Evolutionary conservation across 1,140 invertebrate genomes (phyloP).

Genomic region (Eriocheir sinensis): DNA sequence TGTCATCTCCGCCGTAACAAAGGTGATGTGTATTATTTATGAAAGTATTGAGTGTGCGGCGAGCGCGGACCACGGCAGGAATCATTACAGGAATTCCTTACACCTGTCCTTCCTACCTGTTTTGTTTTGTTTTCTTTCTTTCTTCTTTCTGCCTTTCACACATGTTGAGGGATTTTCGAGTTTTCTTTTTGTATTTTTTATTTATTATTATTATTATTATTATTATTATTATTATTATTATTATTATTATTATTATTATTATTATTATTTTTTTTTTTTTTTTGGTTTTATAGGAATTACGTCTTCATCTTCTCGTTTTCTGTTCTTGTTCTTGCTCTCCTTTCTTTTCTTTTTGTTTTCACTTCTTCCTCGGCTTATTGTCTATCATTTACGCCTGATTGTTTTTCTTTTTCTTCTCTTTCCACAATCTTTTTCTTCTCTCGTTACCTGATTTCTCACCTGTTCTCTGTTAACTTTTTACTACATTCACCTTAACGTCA

Average conservation of each 20-base stretch:
- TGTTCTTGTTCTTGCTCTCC: background rate
- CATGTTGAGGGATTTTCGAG: too few relatives aligned
- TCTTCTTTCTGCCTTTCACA: background rate
- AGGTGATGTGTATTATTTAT: background rate
- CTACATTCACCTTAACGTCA: too few relatives aligned
- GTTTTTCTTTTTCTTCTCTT: background rate
- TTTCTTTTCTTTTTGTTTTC: background rate
- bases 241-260: too few relatives aligned
- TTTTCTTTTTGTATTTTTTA: too few relatives aligned
- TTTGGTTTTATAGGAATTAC: too few relatives aligned
- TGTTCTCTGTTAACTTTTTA: too few relatives aligned
- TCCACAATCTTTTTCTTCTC: background rate
- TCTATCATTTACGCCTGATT: background rate
- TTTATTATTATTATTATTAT: too few relatives aligned
- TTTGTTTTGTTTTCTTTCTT: background rate
- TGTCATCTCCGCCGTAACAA: background rate
- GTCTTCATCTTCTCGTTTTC: too few relatives aligned
- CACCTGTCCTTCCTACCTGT: background rate
- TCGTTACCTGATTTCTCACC: too few relatives aligned
- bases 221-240: too few relatives aligned
- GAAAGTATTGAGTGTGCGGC: background rate
- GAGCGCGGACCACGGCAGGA: background rate
- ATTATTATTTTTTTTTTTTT: too few relatives aligned
- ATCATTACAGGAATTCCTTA: background rate
- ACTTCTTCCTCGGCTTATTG: background rate